Evolutionary conservation across 2,113 vertebrate genomes (phyloP).

Genomic region (Dipodomys merriami): DNA sequence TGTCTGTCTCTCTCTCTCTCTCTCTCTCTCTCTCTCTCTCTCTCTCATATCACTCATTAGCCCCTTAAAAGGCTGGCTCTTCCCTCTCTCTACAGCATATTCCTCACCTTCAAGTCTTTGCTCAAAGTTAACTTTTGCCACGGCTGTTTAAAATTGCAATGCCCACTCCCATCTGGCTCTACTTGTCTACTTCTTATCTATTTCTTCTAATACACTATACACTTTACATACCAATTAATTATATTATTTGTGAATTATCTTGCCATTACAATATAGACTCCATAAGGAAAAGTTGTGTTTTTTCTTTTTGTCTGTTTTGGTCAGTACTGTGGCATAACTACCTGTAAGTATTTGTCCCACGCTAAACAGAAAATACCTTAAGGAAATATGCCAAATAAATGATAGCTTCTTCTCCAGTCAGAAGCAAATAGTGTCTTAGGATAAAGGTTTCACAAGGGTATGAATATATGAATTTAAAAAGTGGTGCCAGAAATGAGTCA

Average conservation of each 20-base stretch:
- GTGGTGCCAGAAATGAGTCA: background rate
- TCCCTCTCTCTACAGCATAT: no score
- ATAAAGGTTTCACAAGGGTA: background rate
- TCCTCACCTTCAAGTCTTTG: background rate
- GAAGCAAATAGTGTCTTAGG: background rate
- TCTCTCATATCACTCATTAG: background rate
- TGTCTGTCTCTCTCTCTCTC: no score
- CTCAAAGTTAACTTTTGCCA: background rate
- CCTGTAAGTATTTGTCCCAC: background rate
- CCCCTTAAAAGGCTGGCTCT: no score
- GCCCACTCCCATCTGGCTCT: background rate
- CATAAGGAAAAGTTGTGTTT: background rate
- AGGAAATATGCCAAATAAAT: background rate
- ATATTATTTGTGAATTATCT: background rate
- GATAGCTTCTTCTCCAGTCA: background rate
- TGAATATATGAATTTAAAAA: background rate
- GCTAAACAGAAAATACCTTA: background rate
- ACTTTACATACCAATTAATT: background rate
- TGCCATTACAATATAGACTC: background rate
- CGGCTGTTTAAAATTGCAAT: background rate
- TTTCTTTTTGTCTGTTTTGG: background rate
- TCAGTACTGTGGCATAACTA: background rate
- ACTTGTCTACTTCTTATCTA: background rate
- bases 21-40: no score
- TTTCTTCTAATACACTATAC: background rate